Conservation (phyloP, 2,113 vertebrate species). For the Triplophysa siluroides region DNA sequence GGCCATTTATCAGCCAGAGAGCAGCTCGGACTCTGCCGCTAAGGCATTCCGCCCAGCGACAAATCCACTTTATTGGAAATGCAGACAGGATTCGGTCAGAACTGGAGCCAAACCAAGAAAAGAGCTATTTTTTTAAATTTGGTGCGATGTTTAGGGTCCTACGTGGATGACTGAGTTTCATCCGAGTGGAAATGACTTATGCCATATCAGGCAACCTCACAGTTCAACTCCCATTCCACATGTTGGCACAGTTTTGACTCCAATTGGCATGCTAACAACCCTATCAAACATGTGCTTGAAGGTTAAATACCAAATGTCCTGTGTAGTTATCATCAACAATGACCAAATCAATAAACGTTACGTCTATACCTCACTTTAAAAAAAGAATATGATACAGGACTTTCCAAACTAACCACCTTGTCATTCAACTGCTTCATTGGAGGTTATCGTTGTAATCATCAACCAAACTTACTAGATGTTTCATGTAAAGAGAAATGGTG, state of each 20-base stretch:
- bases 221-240: conserved; percentile 38
- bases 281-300: neutral
- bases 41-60: conserved; percentile 50
- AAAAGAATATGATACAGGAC: too few relatives aligned
- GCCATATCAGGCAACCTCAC: conserved; percentile 47
- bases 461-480: neutral
- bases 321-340: neutral
- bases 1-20: conserved; percentile 54
- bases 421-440: neutral
- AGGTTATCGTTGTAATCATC: conserved; percentile 12
- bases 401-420: too few relatives aligned
- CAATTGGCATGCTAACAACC: neutral
- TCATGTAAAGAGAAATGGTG: conserved; percentile 31
- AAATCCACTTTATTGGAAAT: conserved; percentile 52
- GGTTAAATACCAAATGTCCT: neutral
- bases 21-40: conserved; percentile 30
- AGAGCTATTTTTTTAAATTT: conserved; percentile 25
- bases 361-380: too few relatives aligned
- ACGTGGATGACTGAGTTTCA: conserved; percentile 52
- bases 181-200: conserved; percentile 59
- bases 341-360: neutral
- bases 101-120: conserved; percentile 32
- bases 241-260: conserved; percentile 20
- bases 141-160: conserved; percentile 54
- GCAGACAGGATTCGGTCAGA: conserved; percentile 53